Evolutionary conservation across 2,797 vertebrate genomes (phyloP).

Genomic region (Tokudaia muenninki): DNA sequence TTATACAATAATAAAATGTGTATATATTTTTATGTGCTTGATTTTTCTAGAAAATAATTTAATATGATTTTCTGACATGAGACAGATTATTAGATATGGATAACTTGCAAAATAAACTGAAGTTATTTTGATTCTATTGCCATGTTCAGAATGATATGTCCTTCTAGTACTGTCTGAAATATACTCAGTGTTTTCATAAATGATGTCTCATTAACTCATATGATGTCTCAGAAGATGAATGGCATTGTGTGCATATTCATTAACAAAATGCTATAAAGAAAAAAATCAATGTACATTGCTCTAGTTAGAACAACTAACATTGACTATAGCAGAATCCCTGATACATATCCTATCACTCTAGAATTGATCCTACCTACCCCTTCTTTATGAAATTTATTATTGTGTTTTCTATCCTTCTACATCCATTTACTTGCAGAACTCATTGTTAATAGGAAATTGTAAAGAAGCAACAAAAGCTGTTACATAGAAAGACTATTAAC

Average conservation of each 20-base stretch:
- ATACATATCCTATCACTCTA: neutral
- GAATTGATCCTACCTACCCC: neutral
- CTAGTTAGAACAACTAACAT: neutral
- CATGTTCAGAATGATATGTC: neutral
- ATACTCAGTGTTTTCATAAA: slow-evolving; percentile 8
- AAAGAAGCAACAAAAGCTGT: neutral
- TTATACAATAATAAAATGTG: neutral
- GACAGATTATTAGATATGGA: neutral
- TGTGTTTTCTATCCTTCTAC: neutral
- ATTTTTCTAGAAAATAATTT: neutral
- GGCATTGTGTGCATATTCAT: neutral
- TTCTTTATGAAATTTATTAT: neutral
- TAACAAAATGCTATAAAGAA: neutral
- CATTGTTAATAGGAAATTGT: neutral
- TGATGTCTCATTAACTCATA: neutral
- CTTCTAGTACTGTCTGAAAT: slow-evolving; percentile 19
- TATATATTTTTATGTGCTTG: neutral
- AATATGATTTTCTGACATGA: neutral
- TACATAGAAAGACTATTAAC: slow-evolving; percentile 44
- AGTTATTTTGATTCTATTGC: slow-evolving; percentile 38
- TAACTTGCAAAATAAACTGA: slow-evolving; percentile 25
- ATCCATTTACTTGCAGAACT: neutral
- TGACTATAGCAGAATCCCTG: neutral
- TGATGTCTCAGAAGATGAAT: slow-evolving; percentile 38
- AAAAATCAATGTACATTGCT: neutral